Conservation (phyloP, 1,140 invertebrate species). For the Batillaria attramentaria region DNA sequence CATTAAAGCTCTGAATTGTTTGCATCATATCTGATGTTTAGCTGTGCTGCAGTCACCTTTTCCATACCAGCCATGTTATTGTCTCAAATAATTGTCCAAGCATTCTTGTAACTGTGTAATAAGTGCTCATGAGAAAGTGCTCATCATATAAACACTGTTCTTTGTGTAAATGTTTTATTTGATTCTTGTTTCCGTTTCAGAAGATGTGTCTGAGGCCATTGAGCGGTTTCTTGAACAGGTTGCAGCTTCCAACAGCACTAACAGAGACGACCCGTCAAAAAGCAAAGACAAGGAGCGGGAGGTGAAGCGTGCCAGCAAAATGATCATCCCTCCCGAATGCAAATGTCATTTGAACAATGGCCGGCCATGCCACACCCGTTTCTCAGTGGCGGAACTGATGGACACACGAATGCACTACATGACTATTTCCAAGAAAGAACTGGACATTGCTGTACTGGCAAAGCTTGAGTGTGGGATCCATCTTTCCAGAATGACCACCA, state of each 20-base stretch:
- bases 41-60: no score
- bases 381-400: constrained; percentile 8
- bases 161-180: no score
- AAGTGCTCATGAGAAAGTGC: no score
- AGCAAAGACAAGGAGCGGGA: constrained; percentile 16
- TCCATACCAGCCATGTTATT: no score
- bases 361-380: constrained; percentile 15
- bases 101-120: no score
- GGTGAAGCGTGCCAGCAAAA: background rate
- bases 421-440: constrained; percentile 20
- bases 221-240: constrained; percentile 17
- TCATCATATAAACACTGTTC: no score
- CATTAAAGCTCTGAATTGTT: no score
- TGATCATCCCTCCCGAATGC: constrained; percentile 21
- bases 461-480: constrained; percentile 23
- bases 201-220: constrained; percentile 1
- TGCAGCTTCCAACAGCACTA: background rate
- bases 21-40: no score
- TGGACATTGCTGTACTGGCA: constrained; percentile 24
- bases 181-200: background rate
- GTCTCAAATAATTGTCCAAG: no score
- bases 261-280: background rate
- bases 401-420: constrained; percentile 18
- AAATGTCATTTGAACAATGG: constrained; percentile 24
- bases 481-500: constrained; percentile 17